Base-by-base conservation (phyloP, 2,888 invertebrate species). In the Platycheirus albimanus region DNA sequence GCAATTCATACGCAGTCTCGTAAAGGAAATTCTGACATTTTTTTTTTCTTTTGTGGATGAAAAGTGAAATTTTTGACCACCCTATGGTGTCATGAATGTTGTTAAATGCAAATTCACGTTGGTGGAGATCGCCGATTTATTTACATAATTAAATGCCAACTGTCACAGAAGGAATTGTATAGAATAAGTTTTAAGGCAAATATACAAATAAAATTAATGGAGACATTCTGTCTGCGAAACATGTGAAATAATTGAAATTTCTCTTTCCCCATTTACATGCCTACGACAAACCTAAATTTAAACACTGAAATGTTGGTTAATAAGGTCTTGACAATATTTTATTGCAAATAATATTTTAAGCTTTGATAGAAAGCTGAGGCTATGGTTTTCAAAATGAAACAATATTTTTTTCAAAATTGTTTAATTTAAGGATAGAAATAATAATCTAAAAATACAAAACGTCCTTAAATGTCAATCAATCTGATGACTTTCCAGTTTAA, bases 41-140 rank as follows among this genome's bases (percentile, higher is more conserved):
- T 41, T 15, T 11, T 43, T 17, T 17, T 28, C 36, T 70, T 61
- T 52, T 52, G 33, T 10, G 6, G 0, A 41, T 61, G 36, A 63
- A 83, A 83, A 83, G 81, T 83, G 77, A 83, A 77, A 81, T 52
- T 67, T 80, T 20, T 33, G 64, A 64, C 76, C 70, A 66, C 70
- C 75, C 64, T 80, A 69, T 74, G 74, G 67, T 63, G 38, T 56
- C 70, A 30, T 28, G 3, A 61, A 45, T 45, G 43, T 38, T 64
- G 33, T 38, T n/a, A 49, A 63, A 61, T 61, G 43, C 58, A 56
- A 56, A 56, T 41, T 3, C 8, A 41, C 28, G 33, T 45, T 49
- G 36, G 64, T 11, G 43, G 64, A 30, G 15, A 63, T 3, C 11
- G 41, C 3, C n/a, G 41, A 58, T 58, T 58, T 58, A 41, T 61